phyloP scores from a whole-genome alignment of 2,797 vertebrate genomes.

The Todus mexicanus region DNA sequence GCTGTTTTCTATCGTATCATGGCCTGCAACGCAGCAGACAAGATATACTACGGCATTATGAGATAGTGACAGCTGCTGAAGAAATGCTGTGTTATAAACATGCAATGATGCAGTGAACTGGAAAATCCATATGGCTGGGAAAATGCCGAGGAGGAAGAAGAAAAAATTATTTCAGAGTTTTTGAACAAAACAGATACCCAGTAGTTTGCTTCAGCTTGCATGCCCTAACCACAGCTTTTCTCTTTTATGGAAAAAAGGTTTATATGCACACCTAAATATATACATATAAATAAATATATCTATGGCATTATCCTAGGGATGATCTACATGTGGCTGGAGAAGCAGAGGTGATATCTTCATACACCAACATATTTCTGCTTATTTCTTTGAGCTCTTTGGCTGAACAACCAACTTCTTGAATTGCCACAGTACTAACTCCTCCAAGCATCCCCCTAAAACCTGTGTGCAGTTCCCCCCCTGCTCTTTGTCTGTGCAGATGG shows the following conservation, averaged over 20 bases:
- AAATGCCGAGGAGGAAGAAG: slow-evolving; percentile 38
- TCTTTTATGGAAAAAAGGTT: neutral
- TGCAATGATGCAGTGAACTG: slow-evolving; percentile 71
- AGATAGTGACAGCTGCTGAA: slow-evolving; percentile 73
- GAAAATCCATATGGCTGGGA: slow-evolving; percentile 71
- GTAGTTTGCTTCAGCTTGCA: neutral
- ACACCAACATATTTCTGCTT: neutral
- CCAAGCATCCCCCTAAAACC: neutral
- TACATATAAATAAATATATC: neutral
- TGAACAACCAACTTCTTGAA: neutral
- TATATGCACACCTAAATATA: neutral
- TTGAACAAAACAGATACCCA: slow-evolving; percentile 38
- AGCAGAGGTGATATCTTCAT: neutral
- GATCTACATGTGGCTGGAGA: neutral
- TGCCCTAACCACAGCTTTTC: neutral
- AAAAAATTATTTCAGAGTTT: slow-evolving; percentile 50
- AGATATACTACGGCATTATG: slow-evolving; percentile 57
- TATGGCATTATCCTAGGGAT: neutral
- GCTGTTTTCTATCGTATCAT: slow-evolving; percentile 49
- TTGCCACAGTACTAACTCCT: neutral
- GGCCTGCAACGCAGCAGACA: slow-evolving; percentile 51
- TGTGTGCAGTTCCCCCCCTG: neutral
- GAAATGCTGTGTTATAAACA: slow-evolving; percentile 69
- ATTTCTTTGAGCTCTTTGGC: neutral
- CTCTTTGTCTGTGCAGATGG: neutral